Percentiles rank a stretch among this genome's conserved stretches.
Evolutionary conservation across 2,797 vertebrate genomes (phyloP).

Genomic region (Chelmon rostratus): DNA sequence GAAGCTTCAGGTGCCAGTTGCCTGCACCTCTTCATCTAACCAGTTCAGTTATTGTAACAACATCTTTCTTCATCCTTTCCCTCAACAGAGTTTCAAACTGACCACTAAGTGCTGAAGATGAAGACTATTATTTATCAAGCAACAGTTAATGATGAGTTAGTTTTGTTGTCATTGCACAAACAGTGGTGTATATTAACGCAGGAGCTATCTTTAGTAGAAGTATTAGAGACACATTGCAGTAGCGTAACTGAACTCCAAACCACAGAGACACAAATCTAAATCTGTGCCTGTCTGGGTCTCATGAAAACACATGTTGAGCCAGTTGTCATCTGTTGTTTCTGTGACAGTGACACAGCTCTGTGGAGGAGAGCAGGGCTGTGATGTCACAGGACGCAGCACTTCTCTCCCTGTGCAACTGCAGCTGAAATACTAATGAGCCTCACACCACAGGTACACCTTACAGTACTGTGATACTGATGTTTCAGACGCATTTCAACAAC

Average conservation of each 20-base stretch:
- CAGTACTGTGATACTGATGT: not conserved
- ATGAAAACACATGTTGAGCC: not conserved
- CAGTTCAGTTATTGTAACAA: no score
- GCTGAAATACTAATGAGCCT: not conserved
- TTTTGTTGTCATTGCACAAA: not conserved
- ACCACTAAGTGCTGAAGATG: not conserved
- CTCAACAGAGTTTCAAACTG: not conserved
- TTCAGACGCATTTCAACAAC: not conserved
- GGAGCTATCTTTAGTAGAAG: not conserved
- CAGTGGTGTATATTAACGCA: not conserved
- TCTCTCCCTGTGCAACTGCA: not conserved
- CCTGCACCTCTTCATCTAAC: not conserved
- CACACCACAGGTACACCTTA: not conserved
- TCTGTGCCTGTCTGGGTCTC: not conserved
- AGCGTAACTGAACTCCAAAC: not conserved
- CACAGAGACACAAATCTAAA: not conserved
- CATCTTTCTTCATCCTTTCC: not conserved
- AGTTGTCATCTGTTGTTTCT: not conserved
- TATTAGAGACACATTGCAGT: not conserved
- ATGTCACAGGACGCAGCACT: conserved; percentile 11
- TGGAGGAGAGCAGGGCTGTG: not conserved
- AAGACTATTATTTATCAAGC: not conserved
- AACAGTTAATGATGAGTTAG: not conserved
- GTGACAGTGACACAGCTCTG: not conserved
- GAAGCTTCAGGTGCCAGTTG: not conserved